Evolutionary conservation across 2,797 vertebrate genomes (phyloP), one percentile per base, ranked within the genome.

Genomic region (Acestrorhynchus altus): DNA sequence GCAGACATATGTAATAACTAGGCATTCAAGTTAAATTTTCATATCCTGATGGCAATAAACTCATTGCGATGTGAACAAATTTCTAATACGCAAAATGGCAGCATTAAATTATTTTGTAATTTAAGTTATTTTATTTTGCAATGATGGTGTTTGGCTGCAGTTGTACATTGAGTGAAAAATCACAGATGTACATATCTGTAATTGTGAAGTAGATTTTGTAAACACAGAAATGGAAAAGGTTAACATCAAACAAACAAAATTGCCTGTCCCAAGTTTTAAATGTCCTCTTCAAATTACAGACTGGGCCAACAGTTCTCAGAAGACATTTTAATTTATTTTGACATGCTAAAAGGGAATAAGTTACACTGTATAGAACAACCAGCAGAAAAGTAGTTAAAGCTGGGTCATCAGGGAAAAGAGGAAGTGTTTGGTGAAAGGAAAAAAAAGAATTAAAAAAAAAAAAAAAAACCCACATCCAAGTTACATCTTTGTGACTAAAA

Each of bases 331-430:
- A 87, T 89, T 89, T 90, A 89, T 94, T 92, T 91, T 92, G 91
- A 95, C 93, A 94, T 95, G 93, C 93, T 93, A 93, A 93, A 94
- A 94, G 92, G 92, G 92, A 95, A 94, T 94, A 94, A 94, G 91
- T 95, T 95, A 95, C 91, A 95, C 89, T 92, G 90, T 92, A 90
- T 90, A 92, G 92, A 93, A 93, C 90, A 89, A 90, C 86, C 88
- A 90, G 92, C 88, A 88, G 80, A 91, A 92, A 93, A 87, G 89
- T 89, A 89, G 84, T 92, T 93, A 92, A 83, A 91, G 90, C 92
- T 92, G 92, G 89, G 90, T 90, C 89, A 90, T 90, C 89, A 90
- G 90, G 88, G 86, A 90, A 60, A 44, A 66, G 28, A 22, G 15
- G 66, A 3, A 31, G 28, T 31, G 65, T 51, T 35, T 2, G 22